Conservation (phyloP, 2,888 invertebrate species). For the Agriopis leucophaearia region DNA sequence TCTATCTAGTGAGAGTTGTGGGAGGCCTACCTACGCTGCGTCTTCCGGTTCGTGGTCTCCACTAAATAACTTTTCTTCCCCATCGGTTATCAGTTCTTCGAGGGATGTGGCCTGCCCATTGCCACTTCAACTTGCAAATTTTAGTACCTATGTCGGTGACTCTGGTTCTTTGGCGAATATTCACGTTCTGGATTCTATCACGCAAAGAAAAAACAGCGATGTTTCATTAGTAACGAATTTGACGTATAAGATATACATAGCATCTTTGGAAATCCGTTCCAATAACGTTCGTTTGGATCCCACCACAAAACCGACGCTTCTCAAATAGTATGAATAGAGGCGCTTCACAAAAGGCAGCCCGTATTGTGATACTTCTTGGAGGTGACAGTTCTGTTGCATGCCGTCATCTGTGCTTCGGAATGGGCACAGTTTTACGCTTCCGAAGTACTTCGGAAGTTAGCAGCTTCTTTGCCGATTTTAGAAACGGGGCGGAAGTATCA, state of each 20-base stretch:
- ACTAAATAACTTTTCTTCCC: no score
- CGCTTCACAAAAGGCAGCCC: constrained; percentile 36
- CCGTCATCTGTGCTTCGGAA: constrained; percentile 2
- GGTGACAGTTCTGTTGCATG: constrained; percentile 26
- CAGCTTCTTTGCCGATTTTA: neutral
- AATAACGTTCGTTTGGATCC: constrained; percentile 6
- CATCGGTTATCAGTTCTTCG: no score
- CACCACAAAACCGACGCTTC: constrained; percentile 31
- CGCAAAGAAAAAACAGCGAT: no score
- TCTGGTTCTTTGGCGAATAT: no score
- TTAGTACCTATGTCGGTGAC: no score
- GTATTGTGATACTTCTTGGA: constrained; percentile 38
- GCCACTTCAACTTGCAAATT: no score
- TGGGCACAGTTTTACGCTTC: neutral
- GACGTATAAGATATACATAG: neutral
- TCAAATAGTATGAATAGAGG: constrained; percentile 40
- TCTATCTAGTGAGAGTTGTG: no score
- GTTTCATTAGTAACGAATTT: no score
- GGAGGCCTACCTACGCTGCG: no score
- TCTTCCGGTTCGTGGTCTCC: no score
- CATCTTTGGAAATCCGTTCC: constrained; percentile 8
- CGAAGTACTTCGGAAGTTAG: neutral
- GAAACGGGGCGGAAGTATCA: neutral
- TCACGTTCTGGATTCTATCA: no score
- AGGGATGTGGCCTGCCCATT: no score